These are phyloP conservation scores for Serilophus lunatus DNA, from an alignment of 2,113 vertebrate genomes.

Conservation along the genomic window DNA sequence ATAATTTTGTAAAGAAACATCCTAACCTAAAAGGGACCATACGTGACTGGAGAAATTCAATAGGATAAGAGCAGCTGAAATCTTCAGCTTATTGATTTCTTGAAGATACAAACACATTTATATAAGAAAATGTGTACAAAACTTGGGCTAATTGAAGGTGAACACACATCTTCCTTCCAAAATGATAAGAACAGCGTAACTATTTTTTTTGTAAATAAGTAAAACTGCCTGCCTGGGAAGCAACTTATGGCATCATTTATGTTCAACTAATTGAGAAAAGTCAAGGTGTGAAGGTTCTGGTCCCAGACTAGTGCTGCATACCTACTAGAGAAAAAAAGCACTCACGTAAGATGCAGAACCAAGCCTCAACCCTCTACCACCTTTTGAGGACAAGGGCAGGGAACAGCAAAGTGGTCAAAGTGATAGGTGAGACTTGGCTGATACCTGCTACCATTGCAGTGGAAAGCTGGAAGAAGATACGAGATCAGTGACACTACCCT, in stretches of 20 bases:
- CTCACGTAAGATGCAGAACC: background rate
- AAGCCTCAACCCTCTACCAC: background rate
- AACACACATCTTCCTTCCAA: background rate
- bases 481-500: background rate
- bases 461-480: background rate
- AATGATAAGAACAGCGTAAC: background rate
- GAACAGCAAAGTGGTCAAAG: background rate
- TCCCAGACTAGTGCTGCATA: background rate
- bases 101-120: background rate
- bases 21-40: background rate
- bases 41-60: background rate
- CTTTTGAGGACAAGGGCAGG: background rate
- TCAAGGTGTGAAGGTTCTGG: background rate
- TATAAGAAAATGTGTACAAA: background rate
- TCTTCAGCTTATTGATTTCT: background rate
- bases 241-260: background rate
- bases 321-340: background rate
- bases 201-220: background rate
- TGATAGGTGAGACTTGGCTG: background rate
- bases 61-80: background rate
- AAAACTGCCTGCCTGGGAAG: background rate
- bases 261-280: background rate
- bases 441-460: background rate
- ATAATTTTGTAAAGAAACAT: background rate
- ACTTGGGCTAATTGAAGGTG: background rate